These are phyloP conservation scores for Lophotriccus pileatus DNA, from an alignment of 2,797 vertebrate species.

Conservation along the genomic window DNA sequence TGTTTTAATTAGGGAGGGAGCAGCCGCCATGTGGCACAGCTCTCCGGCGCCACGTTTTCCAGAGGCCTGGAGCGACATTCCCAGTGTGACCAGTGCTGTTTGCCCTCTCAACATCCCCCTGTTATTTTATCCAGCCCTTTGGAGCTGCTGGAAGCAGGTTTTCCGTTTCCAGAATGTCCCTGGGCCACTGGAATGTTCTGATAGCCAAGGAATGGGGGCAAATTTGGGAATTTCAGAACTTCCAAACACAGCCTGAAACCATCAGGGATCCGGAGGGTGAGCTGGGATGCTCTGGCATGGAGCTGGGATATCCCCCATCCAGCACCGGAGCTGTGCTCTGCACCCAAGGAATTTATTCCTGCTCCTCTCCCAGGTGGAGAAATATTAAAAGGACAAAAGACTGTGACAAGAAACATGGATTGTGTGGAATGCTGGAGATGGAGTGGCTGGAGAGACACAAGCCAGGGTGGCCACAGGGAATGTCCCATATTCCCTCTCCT, in stretches of 20 bases:
- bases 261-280: accelerated
- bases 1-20: not conserved
- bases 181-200: not conserved
- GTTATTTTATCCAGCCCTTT: not conserved
- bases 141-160: not conserved
- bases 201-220: not conserved
- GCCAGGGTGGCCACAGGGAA: not conserved
- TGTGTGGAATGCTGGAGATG: not conserved
- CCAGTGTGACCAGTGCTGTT: not conserved
- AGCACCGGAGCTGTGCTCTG: not conserved
- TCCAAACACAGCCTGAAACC: not conserved
- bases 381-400: not conserved
- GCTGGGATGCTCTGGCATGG: not conserved
- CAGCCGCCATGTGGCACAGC: not conserved
- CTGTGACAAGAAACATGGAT: not conserved
- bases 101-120: not conserved
- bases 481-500: not conserved
- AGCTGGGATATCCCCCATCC: not conserved
- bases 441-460: not conserved
- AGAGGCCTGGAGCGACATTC: not conserved
- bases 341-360: not conserved
- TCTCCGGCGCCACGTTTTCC: not conserved
- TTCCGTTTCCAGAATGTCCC: not conserved
- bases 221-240: not conserved
- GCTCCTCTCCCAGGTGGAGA: not conserved